Base-by-base conservation (phyloP, 2,113 vertebrate genomes). In the Megatriorchis doriae region DNA sequence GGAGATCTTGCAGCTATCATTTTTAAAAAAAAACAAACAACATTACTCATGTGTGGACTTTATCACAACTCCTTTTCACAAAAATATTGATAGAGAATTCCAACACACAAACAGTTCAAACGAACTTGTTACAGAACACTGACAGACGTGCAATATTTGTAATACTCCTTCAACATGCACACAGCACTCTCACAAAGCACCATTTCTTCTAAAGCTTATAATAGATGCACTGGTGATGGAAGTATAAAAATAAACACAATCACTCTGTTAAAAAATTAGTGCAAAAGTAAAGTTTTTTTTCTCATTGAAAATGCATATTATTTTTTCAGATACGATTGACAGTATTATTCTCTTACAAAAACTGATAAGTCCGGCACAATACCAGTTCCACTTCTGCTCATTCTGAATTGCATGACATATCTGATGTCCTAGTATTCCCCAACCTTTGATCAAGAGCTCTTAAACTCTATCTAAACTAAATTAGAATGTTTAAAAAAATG, bases 161-260 rank as follows among this genome's bases (percentile, higher is more conserved):
- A 68, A 38, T 50, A 77, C 16, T 81, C 25, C 22, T 94, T 82
- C 59, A 77, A 50, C 89, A 96, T 93, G 95, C 86, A 94, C 31
- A 83, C 1, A 88, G 36, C 32, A 48, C 50, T 95, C 62, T 88
- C 65, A 92, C 55, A 95, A 96, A 66, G n/a, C 27, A 92, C 21
- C 34, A 20, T 73, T 86, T 91, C 48, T 61, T 94, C 61, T 79
- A 74, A 63, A 92, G 71, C 7, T 43, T 36, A 1, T 27, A 80
- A 79, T 27, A 58, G 68, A 91, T 94, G 66, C 43, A 92, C 26
- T 72, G 13, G 16, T 87, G 91, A 95, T 88, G 42, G 36, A 88
- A 91, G 79, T 95, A 87, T 81, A 97, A 88, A 91, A 95, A 97
- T 94, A 96, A 93, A 90, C 67, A 68, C 68, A 81, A 82, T 88